Evolutionary conservation across 2,888 invertebrate species (phyloP).

Genomic region (Callimorpha dominula): DNA sequence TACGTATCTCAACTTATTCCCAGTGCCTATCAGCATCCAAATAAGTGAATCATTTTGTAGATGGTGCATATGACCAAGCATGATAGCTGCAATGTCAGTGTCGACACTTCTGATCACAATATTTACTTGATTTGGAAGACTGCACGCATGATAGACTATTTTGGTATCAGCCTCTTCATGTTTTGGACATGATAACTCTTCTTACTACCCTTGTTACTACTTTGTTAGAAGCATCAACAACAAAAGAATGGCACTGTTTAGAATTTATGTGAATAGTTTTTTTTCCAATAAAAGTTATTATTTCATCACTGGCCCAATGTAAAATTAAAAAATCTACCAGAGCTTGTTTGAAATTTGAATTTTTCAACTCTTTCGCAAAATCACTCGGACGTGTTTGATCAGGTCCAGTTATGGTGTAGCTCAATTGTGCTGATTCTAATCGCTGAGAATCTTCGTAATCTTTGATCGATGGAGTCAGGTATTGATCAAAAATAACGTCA

Average conservation of each 20-base stretch:
- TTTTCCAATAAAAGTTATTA: conserved; percentile 16
- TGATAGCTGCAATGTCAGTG: conserved; percentile 6
- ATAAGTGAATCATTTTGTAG: conserved; percentile 2
- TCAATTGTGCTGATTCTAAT: conserved; percentile 16
- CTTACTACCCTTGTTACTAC: conserved; percentile 5
- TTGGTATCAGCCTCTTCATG: conserved; percentile 3
- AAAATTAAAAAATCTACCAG: conserved; percentile 22
- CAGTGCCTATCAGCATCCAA: conserved; percentile 26
- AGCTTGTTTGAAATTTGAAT: conserved; percentile 25
- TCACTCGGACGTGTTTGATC: conserved; percentile 19
- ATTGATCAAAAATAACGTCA: conserved; percentile 26
- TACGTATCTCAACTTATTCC: conserved; percentile 28
- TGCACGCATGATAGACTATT: conserved; percentile 9
- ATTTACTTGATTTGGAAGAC: neutral
- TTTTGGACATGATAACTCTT: conserved; percentile 3
- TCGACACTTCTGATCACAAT: neutral
- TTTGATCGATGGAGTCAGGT: conserved; percentile 24
- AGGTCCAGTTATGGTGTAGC: conserved; percentile 21
- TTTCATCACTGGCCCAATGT: conserved; percentile 19
- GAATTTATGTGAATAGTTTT: conserved; percentile 4
- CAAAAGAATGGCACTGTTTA: conserved; percentile 15
- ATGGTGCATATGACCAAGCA: conserved; percentile 13
- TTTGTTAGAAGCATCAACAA: conserved; percentile 12
- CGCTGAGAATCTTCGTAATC: conserved; percentile 21
- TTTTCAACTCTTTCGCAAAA: conserved; percentile 24